These are phyloP conservation scores for Crotalus helleri DNA, from an alignment of 2,113 vertebrate genomes.

Conservation along the genomic window DNA sequence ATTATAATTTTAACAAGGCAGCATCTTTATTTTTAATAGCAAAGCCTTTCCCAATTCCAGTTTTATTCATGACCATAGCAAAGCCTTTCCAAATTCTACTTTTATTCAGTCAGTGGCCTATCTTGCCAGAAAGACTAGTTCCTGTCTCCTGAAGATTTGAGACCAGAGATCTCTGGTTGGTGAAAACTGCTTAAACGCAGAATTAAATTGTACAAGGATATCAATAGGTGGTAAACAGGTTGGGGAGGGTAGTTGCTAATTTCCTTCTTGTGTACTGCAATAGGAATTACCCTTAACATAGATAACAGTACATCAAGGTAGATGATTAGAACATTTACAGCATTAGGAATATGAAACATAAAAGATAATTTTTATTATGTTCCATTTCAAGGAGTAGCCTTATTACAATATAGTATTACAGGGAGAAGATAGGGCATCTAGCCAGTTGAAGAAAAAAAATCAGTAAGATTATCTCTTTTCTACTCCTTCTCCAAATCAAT, in stretches of 20 bases:
- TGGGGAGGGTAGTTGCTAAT: constrained; percentile 20
- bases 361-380: neutral
- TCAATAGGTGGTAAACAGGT: constrained; percentile 48
- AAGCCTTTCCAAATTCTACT: constrained; percentile 42
- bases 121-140: constrained; percentile 67
- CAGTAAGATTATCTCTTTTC: neutral
- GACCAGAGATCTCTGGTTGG: constrained; percentile 66
- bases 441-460: neutral
- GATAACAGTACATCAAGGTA: constrained; percentile 26
- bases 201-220: constrained; percentile 20
- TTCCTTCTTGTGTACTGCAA: constrained; percentile 20
- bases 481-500: neutral
- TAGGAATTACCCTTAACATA: constrained; percentile 17
- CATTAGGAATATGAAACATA: neutral
- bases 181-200: constrained; percentile 51
- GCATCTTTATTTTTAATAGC: constrained; percentile 8
- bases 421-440: neutral
- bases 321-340: constrained; percentile 16
- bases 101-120: constrained; percentile 62
- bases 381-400: neutral
- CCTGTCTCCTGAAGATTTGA: constrained; percentile 60
- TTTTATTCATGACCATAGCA: constrained; percentile 61
- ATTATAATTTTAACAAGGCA: constrained; percentile 35
- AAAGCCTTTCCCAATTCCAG: constrained; percentile 39
- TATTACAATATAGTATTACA: neutral